These are phyloP conservation scores for Junonia oenone DNA, from an alignment of 2,888 invertebrate species.

Conservation along the genomic window DNA sequence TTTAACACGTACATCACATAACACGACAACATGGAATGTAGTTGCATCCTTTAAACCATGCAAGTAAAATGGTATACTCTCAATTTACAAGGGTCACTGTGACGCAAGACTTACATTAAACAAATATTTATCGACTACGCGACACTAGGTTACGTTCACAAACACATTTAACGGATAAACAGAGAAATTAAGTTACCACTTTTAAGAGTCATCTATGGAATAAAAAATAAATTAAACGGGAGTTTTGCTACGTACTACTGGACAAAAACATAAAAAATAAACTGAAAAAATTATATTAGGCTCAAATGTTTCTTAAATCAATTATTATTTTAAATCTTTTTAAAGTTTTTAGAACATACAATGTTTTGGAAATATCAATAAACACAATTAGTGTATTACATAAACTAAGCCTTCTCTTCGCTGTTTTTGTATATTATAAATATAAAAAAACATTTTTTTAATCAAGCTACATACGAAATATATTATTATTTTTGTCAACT, in stretches of 20 bases:
- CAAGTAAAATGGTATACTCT: constrained; percentile 5
- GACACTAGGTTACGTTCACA: neutral
- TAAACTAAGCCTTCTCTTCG: no score
- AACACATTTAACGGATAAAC: constrained; percentile 37
- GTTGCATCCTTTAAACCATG: constrained; percentile 7
- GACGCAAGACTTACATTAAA: constrained; percentile 68
- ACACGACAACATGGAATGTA: neutral
- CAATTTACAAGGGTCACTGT: constrained; percentile 4
- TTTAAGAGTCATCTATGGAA: constrained; percentile 48
- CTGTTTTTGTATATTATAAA: no score
- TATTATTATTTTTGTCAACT: no score
- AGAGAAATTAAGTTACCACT: constrained; percentile 77
- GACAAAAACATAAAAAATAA: constrained; percentile 14
- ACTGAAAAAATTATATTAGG: neutral
- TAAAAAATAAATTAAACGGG: constrained; percentile 19
- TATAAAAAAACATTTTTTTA: no score
- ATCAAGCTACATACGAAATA: no score
- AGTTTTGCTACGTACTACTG: constrained; percentile 11
- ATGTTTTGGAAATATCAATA: no score
- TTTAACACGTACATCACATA: constrained; percentile 1
- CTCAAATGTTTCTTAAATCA: neutral
- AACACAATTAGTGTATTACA: no score
- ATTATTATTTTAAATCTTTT: neutral
- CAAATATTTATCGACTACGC: constrained; percentile 36
- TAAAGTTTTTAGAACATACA: no score